Percentiles rank a stretch among this genome's conserved stretches.
These are phyloP conservation scores for Trissolcus japonicus DNA, from an alignment of 2,888 invertebrate species.

Conservation along the genomic window DNA sequence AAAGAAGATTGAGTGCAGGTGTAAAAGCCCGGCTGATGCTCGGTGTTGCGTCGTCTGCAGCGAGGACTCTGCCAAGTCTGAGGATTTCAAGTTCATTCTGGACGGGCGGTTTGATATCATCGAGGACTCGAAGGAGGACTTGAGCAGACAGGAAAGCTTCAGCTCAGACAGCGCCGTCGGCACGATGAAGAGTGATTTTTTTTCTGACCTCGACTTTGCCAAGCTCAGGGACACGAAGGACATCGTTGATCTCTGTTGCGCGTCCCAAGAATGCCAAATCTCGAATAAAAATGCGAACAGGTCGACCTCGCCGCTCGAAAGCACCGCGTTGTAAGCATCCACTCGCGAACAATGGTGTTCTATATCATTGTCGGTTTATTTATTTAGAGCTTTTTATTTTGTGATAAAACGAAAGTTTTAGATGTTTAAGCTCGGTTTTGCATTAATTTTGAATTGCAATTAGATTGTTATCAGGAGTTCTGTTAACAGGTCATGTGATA, in stretches of 20 bases:
- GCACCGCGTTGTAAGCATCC: slow-evolving; percentile 70
- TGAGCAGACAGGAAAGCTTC: slow-evolving; percentile 72
- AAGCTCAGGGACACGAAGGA: slow-evolving; percentile 66
- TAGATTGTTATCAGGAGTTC: no score
- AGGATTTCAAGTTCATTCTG: slow-evolving; percentile 51
- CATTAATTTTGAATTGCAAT: no score
- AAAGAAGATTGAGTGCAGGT: slow-evolving; percentile 20
- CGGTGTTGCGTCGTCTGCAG: slow-evolving; percentile 20
- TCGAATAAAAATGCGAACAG: slow-evolving; percentile 67
- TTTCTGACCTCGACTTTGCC: slow-evolving; percentile 71
- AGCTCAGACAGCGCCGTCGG: slow-evolving; percentile 73
- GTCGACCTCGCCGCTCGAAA: slow-evolving; percentile 70
- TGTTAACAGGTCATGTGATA: no score
- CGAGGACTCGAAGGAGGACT: slow-evolving; percentile 51
- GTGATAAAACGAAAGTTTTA: slow-evolving; percentile 17
- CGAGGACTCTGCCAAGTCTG: slow-evolving; percentile 20
- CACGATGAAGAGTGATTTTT: slow-evolving; percentile 74
- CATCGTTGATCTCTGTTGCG: slow-evolving; percentile 68
- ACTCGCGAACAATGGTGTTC: slow-evolving; percentile 33
- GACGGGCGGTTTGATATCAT: slow-evolving; percentile 56
- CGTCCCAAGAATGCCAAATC: slow-evolving; percentile 66
- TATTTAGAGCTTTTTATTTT: slow-evolving; percentile 15
- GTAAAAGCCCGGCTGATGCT: slow-evolving; percentile 13
- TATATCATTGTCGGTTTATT: slow-evolving; percentile 32
- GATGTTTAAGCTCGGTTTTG: not conserved